Evolutionary conservation across 2,888 invertebrate species (phyloP), one percentile per base, ranked within the genome.

Genomic region (Alitta virens): DNA sequence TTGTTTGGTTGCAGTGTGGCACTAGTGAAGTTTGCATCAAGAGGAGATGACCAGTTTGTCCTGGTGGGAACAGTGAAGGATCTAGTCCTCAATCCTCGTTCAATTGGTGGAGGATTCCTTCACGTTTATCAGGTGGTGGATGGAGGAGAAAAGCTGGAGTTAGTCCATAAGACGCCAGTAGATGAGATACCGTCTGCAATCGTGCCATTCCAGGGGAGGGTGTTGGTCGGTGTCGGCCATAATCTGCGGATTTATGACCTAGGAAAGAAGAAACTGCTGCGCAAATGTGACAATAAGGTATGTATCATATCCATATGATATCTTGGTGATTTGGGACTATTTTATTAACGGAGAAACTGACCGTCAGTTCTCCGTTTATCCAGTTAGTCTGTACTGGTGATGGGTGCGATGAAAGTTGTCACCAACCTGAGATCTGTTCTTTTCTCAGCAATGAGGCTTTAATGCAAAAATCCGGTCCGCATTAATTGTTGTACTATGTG

Each of bases 231-330:
- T 0, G 91, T 98, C 16, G 99, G 98, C 0, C 88, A 90, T 65
- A 90, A 92, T 86, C 84, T 99, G 25, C 85, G 98, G 58, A 86
- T 99, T 42, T 99, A 99, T 79, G 98, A 99, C 78, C 87, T 97
- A 75, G 99, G 99, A 63, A 94, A 93, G 82, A 92, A 97, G 82
- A 99, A 99, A 82, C 84, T 99, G 62, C 83, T 99, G 52, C 87
- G 97, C 58, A 99, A 99, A 84, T 98, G 98, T 84, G 99, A 99
- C 84, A 99, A 99, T 78, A 91, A 91, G 85, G 89, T 85, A 66
- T 59, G 64, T 27, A 16, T 52, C 5, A 33, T 33, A 12, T 33
- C 12, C 5, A 33, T 33, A 33, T n/a, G n/a, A n/a, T n/a, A n/a
- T n/a, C n/a, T n/a, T n/a, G n/a, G n/a, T n/a, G n/a, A n/a, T n/a